Conservation (phyloP, 1,140 invertebrate genomes). For the Hyposmocoma kahamanoa region DNA sequence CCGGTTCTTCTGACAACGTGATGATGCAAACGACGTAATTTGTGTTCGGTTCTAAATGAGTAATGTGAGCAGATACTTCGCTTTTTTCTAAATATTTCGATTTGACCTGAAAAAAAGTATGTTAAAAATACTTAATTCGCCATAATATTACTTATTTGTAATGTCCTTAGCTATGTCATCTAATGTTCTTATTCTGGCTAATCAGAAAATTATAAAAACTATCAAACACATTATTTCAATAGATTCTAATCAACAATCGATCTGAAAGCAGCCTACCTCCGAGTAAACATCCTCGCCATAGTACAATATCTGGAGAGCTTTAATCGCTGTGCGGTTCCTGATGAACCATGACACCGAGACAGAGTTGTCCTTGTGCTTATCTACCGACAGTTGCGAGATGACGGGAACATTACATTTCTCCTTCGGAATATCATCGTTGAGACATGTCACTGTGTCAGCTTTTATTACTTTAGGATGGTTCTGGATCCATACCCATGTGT, state of each 20-base stretch:
- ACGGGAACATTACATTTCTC: conserved; percentile 58
- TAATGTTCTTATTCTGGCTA: too few species aligned
- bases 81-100: conserved; percentile 49
- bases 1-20: conserved; percentile 42
- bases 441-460: conserved; percentile 41
- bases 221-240: too few species aligned
- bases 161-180: too few species aligned
- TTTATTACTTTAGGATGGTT: conserved; percentile 66
- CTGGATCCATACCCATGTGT: conserved; percentile 67
- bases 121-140: too few species aligned
- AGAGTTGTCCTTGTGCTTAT: conserved; percentile 63
- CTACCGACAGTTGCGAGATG: conserved; percentile 58
- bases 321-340: conserved; percentile 59
- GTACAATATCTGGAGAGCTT: conserved; percentile 56
- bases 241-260: too few species aligned
- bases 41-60: conserved; percentile 37
- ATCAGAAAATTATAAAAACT: too few species aligned
- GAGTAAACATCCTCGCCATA: conserved; percentile 46
- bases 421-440: conserved; percentile 54
- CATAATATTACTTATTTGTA: too few species aligned
- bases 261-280: too few species aligned
- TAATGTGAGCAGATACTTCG: conserved; percentile 47
- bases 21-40: conserved; percentile 59
- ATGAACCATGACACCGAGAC: conserved; percentile 64
- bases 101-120: conserved; percentile 48